phyloP scores from a whole-genome alignment of 2,888 invertebrate genomes.

The Euzetes globulus region DNA sequence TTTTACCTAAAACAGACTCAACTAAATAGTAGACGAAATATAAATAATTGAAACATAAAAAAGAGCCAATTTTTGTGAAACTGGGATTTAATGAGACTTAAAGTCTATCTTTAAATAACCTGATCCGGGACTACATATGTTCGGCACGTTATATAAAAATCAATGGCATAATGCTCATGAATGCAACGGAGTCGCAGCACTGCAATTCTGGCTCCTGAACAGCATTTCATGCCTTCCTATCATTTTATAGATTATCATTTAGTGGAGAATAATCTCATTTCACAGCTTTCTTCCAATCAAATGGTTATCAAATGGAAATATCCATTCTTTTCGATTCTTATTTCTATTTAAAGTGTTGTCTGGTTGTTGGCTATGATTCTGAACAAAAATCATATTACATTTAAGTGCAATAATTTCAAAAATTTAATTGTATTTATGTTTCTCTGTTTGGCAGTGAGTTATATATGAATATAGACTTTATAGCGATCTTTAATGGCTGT shows the following conservation, averaged over 20 bases:
- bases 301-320: background rate
- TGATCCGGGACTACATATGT: background rate
- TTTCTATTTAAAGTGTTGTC: background rate
- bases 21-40: background rate
- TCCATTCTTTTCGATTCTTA: background rate
- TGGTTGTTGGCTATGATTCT: background rate
- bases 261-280: constrained; percentile 11
- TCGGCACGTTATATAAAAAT: background rate
- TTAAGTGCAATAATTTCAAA: background rate
- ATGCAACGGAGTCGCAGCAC: constrained; percentile 9
- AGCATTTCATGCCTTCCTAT: constrained; percentile 4
- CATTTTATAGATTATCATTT: constrained; percentile 22
- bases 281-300: constrained; percentile 11
- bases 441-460: background rate
- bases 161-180: background rate
- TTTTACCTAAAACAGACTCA: background rate
- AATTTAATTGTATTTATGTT: background rate
- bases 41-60: background rate
- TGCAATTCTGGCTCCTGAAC: background rate
- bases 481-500: constrained; percentile 24
- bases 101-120: background rate
- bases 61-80: background rate
- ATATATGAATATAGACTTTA: background rate
- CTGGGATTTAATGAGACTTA: background rate
- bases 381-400: background rate